Conservation (phyloP, 1,140 invertebrate species). For the Drosophila biarmipes region DNA sequence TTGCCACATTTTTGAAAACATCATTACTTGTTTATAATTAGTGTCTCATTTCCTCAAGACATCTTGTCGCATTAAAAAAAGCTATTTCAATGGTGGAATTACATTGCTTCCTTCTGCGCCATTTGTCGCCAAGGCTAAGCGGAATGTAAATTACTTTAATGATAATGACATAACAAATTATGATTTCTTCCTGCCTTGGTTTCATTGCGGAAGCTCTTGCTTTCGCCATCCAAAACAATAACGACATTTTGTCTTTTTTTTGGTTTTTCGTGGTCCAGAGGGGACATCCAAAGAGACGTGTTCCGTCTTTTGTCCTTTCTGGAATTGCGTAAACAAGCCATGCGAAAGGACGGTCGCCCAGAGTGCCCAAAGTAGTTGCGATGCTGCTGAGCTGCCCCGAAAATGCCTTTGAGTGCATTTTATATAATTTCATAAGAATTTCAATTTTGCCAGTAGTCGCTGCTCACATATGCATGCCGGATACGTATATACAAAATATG, state of each 20-base stretch:
- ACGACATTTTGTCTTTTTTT: neutral
- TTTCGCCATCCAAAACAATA: too few relatives aligned
- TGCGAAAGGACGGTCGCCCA: neutral
- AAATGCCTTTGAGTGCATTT: constrained; percentile 55
- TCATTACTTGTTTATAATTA: neutral
- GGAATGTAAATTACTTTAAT: constrained; percentile 16
- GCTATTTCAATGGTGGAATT: neutral
- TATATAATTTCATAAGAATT: constrained; percentile 53
- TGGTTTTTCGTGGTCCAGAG: constrained; percentile 1
- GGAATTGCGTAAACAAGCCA: constrained; percentile 26
- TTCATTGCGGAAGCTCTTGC: neutral
- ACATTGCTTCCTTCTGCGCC: neutral
- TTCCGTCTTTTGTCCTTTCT: neutral
- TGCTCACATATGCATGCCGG: constrained; percentile 10
- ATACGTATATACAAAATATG: too few relatives aligned
- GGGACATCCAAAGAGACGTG: neutral
- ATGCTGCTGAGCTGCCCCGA: constrained; percentile 5
- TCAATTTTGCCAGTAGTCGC: constrained; percentile 34
- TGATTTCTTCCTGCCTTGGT: neutral
- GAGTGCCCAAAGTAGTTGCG: constrained; percentile 3
- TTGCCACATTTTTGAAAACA: neutral
- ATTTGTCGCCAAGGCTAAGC: constrained; percentile 2
- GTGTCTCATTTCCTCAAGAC: neutral
- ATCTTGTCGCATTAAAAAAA: neutral
- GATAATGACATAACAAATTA: constrained; percentile 12